Evolutionary conservation across 2,888 invertebrate genomes (phyloP).

Genomic region (Eupithecia vulgata): DNA sequence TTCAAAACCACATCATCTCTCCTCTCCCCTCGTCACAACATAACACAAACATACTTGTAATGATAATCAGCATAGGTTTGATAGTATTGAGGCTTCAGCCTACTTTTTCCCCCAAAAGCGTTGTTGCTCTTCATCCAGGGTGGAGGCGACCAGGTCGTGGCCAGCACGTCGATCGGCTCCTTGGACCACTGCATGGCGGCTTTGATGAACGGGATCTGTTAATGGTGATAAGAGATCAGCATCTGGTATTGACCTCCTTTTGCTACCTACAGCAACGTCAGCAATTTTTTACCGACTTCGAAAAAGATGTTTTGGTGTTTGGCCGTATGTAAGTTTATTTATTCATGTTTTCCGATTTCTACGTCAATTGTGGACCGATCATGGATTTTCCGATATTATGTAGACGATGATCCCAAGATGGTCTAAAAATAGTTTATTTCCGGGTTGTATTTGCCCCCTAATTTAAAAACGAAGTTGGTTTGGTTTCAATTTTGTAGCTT

Average conservation of each 20-base stretch:
- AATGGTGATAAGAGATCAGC: background rate
- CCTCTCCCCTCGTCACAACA: background rate
- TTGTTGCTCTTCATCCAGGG: constrained; percentile 87
- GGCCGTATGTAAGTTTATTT: no score
- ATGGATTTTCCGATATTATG: no score
- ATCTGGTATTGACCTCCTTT: background rate
- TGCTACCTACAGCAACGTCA: no score
- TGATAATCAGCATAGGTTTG: constrained; percentile 92
- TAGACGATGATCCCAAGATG: no score
- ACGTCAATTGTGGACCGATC: no score
- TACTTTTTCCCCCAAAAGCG: constrained; percentile 74
- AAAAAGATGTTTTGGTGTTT: no score
- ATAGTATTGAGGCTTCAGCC: constrained; percentile 83
- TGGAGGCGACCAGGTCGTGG: constrained; percentile 86
- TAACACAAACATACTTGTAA: constrained; percentile 76
- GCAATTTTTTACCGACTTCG: no score
- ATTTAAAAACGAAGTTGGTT: no score
- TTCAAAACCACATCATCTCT: background rate
- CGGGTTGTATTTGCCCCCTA: no score
- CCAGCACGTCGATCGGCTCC: constrained; percentile 67
- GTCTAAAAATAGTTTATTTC: no score
- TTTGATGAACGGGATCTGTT: constrained; percentile 78
- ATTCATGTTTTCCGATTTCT: no score
- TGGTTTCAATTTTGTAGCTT: no score
- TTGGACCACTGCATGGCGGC: constrained; percentile 61